phyloP scores from a whole-genome alignment of 1,140 invertebrate genomes.

The Drosophila miranda region DNA sequence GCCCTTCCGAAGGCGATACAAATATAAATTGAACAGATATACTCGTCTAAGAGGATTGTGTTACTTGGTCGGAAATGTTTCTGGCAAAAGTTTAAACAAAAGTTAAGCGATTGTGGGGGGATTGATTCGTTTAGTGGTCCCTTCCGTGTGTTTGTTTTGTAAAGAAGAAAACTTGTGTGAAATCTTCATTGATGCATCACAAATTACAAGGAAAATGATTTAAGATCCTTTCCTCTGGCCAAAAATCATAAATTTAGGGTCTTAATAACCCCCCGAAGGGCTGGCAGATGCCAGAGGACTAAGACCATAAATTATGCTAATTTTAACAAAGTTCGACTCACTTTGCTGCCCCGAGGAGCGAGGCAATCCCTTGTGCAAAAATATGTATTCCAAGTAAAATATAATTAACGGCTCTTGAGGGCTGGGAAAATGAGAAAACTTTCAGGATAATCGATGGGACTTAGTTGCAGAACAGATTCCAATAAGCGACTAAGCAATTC shows the following conservation, averaged over 20 bases:
- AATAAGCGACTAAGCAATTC: conserved; percentile 68
- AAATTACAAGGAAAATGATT: no score
- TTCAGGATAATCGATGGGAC: conserved; percentile 41
- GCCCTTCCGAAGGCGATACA: not conserved
- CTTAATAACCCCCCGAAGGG: not conserved
- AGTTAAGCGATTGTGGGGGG: no score
- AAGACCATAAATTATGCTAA: conserved; percentile 35
- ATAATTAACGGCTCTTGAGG: conserved; percentile 32
- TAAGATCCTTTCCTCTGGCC: not conserved
- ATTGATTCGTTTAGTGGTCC: no score
- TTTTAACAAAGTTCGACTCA: conserved; percentile 17
- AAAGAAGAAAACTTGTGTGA: no score
- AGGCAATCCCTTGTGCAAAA: conserved; percentile 1
- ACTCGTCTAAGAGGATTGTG: conserved; percentile 15
- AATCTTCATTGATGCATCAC: no score
- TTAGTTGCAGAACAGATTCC: conserved; percentile 43
- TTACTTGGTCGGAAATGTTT: not conserved
- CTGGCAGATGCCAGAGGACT: not conserved
- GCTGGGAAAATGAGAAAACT: conserved; percentile 42
- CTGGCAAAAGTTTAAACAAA: not conserved
- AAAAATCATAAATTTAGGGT: conserved; percentile 9
- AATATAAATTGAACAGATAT: conserved; percentile 19
- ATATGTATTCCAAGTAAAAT: conserved; percentile 12
- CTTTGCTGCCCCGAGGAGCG: not conserved
- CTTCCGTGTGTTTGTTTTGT: no score